These are phyloP conservation scores for Chelidonichthys spinosus DNA, from an alignment of 2,797 vertebrate genomes.

Conservation along the genomic window DNA sequence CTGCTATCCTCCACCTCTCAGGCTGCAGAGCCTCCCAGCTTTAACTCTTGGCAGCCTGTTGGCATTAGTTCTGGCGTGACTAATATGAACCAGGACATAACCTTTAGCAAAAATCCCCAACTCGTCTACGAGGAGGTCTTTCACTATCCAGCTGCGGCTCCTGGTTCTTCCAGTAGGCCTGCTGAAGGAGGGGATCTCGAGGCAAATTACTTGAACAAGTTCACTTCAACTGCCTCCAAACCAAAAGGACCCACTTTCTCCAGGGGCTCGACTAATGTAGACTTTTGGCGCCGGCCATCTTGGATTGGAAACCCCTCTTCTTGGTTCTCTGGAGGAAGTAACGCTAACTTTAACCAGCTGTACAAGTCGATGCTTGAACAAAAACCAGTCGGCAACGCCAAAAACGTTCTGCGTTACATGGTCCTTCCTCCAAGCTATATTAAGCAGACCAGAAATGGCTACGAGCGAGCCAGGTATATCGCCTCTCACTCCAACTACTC, in stretches of 20 bases:
- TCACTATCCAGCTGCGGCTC: not conserved
- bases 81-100: not conserved
- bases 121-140: conserved; percentile 38
- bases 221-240: not conserved
- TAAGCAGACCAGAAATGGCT: conserved; percentile 21
- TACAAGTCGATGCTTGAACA: not conserved
- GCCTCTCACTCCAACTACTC: not conserved
- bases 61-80: not conserved
- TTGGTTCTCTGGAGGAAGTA: not conserved
- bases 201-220: not conserved
- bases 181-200: not conserved
- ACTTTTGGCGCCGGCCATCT: too few species aligned
- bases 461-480: not conserved
- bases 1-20: not conserved
- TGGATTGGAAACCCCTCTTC: not conserved
- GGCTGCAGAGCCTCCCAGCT: not conserved
- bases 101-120: not conserved
- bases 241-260: not conserved
- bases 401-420: rapidly evolving
- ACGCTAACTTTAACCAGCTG: not conserved
- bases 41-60: conserved; percentile 3
- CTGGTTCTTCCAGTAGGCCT: too few species aligned
- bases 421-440: not conserved
- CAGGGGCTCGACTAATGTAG: not conserved
- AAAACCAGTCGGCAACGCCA: not conserved